A percentile compares a stretch with the other conserved stretches of the same genome.
These are phyloP conservation scores for Drosophila yooni DNA, from an alignment of 2,888 invertebrate genomes.

Conservation along the genomic window DNA sequence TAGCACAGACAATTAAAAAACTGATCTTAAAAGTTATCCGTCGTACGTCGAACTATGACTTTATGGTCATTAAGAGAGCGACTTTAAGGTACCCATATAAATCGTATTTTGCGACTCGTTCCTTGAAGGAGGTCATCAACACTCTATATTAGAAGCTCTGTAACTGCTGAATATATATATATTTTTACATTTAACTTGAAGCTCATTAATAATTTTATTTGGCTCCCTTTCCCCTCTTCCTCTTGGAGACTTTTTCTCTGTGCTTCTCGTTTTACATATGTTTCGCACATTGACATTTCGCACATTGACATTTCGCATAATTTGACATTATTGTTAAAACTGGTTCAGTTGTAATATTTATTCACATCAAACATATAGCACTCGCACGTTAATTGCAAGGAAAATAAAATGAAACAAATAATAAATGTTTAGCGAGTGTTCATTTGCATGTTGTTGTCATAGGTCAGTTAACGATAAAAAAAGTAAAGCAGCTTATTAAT, in stretches of 20 bases:
- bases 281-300: not conserved
- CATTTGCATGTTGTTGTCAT: not conserved
- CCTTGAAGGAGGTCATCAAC: not conserved
- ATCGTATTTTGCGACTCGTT: not conserved
- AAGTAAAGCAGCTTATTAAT: not conserved
- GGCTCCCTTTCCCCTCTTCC: no score
- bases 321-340: not conserved
- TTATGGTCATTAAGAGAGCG: no score
- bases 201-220: not conserved
- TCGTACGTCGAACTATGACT: not conserved
- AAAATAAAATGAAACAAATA: not conserved
- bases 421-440: not conserved
- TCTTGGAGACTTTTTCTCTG: no score
- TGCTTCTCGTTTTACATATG: not conserved
- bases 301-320: not conserved
- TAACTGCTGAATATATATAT: not conserved
- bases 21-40: not conserved
- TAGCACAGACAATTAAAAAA: not conserved
- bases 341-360: not conserved
- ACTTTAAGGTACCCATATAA: not conserved
- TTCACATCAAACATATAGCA: not conserved
- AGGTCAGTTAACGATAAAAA: constrained; percentile 2
- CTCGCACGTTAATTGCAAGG: not conserved
- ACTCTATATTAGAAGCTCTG: not conserved
- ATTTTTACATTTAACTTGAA: not conserved